These are phyloP conservation scores for Amniataba percoides DNA, from an alignment of 2,797 vertebrate genomes.

Conservation along the genomic window DNA sequence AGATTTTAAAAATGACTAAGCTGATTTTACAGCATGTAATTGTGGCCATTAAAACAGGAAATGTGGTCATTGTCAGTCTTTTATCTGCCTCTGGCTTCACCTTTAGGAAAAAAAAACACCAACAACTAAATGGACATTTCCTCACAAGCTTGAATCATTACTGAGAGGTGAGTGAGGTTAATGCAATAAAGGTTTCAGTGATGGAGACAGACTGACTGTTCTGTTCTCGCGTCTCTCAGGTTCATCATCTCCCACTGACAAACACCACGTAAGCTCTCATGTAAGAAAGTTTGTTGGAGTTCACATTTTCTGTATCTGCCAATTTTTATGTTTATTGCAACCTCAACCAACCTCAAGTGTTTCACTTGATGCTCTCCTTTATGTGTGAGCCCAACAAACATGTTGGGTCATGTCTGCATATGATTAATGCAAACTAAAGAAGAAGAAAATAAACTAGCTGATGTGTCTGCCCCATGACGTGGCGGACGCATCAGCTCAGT, in stretches of 20 bases:
- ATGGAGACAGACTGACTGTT: background rate
- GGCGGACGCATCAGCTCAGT: too few relatives aligned
- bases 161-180: conserved; percentile 9
- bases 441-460: too few relatives aligned
- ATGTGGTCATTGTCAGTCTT: background rate
- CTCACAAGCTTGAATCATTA: conserved; percentile 11
- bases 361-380: background rate
- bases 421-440: background rate
- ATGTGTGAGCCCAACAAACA: background rate
- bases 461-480: too few relatives aligned
- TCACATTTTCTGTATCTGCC: too few relatives aligned
- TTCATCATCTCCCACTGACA: background rate
- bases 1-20: too few relatives aligned
- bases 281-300: background rate
- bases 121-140: conserved; percentile 15
- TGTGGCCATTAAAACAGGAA: too few relatives aligned
- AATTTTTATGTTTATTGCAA: background rate
- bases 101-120: background rate
- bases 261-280: background rate
- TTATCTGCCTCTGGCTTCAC: background rate
- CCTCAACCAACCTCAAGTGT: background rate
- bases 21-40: too few relatives aligned
- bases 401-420: background rate
- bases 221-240: background rate
- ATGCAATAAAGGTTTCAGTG: conserved; percentile 5